Percentiles rank a stretch among this genome's conserved stretches.
Conservation (phyloP, 2,888 invertebrate genomes). For the Nemoura dubitans region DNA sequence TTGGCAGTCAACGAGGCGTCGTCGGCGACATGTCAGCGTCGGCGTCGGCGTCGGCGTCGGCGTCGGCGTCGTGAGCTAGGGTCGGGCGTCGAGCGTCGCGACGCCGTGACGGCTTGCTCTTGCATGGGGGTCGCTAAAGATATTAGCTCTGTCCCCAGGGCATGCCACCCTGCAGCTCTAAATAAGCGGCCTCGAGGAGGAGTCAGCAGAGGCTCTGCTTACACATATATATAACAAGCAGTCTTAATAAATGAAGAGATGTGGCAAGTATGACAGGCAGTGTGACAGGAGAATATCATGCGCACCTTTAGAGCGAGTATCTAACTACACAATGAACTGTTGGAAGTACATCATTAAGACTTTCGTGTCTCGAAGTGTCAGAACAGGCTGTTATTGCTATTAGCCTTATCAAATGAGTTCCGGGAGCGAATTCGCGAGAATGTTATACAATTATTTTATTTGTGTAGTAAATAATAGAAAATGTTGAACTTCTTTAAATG, state of each 20-base stretch:
- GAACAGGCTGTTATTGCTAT: constrained; percentile 15
- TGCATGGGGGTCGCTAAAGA: constrained; percentile 43
- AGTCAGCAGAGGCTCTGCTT: background rate
- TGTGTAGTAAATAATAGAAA: constrained; percentile 38
- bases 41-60: constrained; percentile 5
- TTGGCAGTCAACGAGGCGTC: constrained; percentile 51
- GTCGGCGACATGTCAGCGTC: constrained; percentile 48
- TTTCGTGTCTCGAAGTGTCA: constrained; percentile 13
- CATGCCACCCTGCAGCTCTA: background rate
- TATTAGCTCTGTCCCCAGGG: constrained; percentile 45
- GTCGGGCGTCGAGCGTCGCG: constrained; percentile 23
- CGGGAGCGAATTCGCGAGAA: constrained; percentile 18
- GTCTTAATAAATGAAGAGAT: constrained; percentile 48
- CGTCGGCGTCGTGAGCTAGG: constrained; percentile 3
- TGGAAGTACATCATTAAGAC: constrained; percentile 33
- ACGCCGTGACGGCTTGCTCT: constrained; percentile 36
- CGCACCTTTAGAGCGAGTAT: background rate
- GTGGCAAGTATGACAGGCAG: constrained; percentile 43
- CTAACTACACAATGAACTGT: background rate
- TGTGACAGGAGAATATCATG: constrained; percentile 42
- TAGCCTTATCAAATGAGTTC: background rate
- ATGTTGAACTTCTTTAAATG: constrained; percentile 27
- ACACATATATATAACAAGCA: background rate
- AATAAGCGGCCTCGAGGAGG: background rate
- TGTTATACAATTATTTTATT: constrained; percentile 13